phyloP scores from a whole-genome alignment of 2,113 vertebrate genomes.

The Numida meleagris region DNA sequence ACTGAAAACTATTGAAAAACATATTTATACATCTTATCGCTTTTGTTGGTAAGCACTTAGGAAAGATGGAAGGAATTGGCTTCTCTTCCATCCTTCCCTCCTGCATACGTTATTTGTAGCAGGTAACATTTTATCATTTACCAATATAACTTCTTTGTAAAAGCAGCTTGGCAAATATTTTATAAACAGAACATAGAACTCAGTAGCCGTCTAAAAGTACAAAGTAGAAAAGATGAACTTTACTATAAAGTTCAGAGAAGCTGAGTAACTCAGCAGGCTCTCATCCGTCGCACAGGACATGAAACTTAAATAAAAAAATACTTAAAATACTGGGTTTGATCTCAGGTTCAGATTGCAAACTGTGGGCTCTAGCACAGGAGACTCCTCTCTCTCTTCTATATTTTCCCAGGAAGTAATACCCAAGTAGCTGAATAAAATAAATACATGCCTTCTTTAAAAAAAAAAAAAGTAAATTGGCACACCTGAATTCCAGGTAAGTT shows the following conservation, averaged over 20 bases:
- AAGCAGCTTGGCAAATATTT: not conserved
- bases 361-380: not conserved
- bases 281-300: not conserved
- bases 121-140: not conserved
- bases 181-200: not conserved
- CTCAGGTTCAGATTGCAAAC: not conserved
- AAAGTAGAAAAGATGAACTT: not conserved
- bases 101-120: not conserved
- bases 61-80: not conserved
- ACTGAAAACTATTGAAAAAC: not conserved
- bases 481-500: not conserved
- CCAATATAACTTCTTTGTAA: not conserved
- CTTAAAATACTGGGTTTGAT: not conserved
- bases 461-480: not conserved
- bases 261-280: not conserved
- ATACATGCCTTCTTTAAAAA: fast-evolving
- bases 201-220: not conserved
- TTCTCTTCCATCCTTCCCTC: not conserved
- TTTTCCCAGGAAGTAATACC: not conserved
- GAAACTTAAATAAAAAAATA: no score
- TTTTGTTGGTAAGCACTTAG: not conserved
- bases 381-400: not conserved
- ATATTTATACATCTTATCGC: not conserved
- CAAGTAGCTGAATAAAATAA: not conserved
- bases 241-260: not conserved